These are phyloP conservation scores for Paralvinella palmiformis DNA, from an alignment of 1,140 invertebrate genomes.

Conservation along the genomic window DNA sequence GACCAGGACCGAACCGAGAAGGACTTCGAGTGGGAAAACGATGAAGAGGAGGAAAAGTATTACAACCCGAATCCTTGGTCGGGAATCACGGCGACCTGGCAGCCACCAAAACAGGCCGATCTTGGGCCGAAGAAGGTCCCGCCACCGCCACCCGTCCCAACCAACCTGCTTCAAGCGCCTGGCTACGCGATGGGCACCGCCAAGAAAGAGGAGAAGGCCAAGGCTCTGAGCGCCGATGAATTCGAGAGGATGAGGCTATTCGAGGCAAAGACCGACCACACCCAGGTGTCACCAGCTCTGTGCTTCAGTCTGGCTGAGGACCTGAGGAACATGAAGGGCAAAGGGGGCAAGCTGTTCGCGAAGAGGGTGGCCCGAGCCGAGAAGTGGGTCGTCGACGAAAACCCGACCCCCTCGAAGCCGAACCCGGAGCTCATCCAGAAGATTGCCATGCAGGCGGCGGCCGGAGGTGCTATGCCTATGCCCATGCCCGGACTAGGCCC, in stretches of 20 bases:
- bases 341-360: constrained; percentile 76
- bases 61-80: constrained; percentile 7
- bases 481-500: constrained; percentile 35
- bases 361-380: constrained; percentile 77
- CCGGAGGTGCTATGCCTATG: constrained; percentile 28
- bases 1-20: constrained; percentile 53
- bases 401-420: constrained; percentile 31
- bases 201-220: neutral
- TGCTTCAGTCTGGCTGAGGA: constrained; percentile 70
- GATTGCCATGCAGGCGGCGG: constrained; percentile 11
- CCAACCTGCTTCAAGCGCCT: neutral
- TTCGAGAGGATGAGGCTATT: constrained; percentile 14
- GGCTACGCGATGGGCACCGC: neutral
- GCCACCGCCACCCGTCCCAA: neutral
- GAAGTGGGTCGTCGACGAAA: constrained; percentile 78
- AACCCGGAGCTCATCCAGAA: constrained; percentile 45
- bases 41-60: constrained; percentile 4
- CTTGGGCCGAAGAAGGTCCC: constrained; percentile 24
- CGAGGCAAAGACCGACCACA: constrained; percentile 53
- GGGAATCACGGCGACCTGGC: neutral
- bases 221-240: constrained; percentile 15
- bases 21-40: neutral
- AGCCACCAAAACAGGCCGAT: constrained; percentile 27
- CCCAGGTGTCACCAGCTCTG: constrained; percentile 59
- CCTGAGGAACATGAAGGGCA: constrained; percentile 47